These are phyloP conservation scores for Lithophane leautieri DNA, from an alignment of 2,888 invertebrate genomes.

Conservation along the genomic window DNA sequence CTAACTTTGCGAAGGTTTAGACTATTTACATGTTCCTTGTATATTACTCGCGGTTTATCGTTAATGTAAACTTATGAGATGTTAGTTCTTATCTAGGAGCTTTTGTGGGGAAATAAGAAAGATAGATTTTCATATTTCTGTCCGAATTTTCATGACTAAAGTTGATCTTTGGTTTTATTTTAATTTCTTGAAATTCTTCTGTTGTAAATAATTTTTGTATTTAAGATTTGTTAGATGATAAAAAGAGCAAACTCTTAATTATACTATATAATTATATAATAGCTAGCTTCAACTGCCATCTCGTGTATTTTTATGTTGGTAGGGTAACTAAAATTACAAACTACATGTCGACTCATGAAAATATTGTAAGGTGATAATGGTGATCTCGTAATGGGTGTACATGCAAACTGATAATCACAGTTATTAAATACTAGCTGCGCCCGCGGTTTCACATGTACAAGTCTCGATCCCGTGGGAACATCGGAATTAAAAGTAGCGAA, in stretches of 20 bases:
- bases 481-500: too few species aligned
- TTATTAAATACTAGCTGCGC: not conserved
- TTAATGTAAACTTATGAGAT: conserved; percentile 23
- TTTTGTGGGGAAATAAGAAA: conserved; percentile 15
- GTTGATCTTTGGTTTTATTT: not conserved
- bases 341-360: not conserved
- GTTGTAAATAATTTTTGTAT: too few species aligned
- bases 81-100: conserved; percentile 6
- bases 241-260: too few species aligned
- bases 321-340: not conserved
- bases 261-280: too few species aligned
- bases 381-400: not conserved
- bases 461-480: too few species aligned
- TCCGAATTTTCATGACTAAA: not conserved
- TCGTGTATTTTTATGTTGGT: not conserved
- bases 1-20: conserved; percentile 56
- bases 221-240: too few species aligned
- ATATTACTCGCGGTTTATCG: conserved; percentile 15
- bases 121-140: not conserved
- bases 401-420: not conserved
- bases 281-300: too few species aligned
- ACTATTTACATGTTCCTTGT: conserved; percentile 48
- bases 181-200: not conserved
- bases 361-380: too few species aligned
- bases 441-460: too few species aligned